These are phyloP conservation scores for Siniperca scherzeri DNA, from an alignment of 2,797 vertebrate genomes.

Conservation along the genomic window DNA sequence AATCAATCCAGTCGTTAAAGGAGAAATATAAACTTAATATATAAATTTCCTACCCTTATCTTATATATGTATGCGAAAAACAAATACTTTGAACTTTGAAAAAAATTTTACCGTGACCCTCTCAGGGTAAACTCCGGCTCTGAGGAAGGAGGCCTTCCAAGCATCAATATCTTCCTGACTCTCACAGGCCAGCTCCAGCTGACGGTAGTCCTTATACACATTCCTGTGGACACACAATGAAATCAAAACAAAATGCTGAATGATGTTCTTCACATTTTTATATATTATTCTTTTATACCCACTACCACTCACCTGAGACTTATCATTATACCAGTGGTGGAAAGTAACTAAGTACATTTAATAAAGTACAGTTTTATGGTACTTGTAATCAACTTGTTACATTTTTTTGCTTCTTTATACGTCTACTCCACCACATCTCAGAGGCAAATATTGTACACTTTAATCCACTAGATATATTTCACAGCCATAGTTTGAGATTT, in stretches of 20 bases:
- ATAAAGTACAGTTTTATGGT: not conserved
- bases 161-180: conserved; percentile 97
- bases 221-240: conserved; percentile 85
- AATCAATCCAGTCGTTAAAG: not conserved
- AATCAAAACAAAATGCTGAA: not conserved
- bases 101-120: conserved; percentile 89
- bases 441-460: not conserved
- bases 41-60: not conserved
- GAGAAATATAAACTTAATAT: not conserved
- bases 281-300: not conserved
- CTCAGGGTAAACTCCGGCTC: conserved; percentile 97
- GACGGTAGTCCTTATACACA: conserved; percentile 98
- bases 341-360: not conserved
- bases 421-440: not conserved
- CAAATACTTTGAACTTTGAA: not conserved
- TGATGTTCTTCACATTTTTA: not conserved
- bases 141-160: conserved; percentile 98
- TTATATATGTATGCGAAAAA: not conserved
- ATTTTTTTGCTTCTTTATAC: not conserved
- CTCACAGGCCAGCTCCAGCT: conserved; percentile 98
- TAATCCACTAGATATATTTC: not conserved
- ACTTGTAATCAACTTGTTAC: not conserved
- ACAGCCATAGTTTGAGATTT: not conserved
- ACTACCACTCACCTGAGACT: not conserved
- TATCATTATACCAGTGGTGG: not conserved